phyloP scores from a whole-genome alignment of 92 coral and sea anemone species.

The Zoanthus gigantus region DNA sequence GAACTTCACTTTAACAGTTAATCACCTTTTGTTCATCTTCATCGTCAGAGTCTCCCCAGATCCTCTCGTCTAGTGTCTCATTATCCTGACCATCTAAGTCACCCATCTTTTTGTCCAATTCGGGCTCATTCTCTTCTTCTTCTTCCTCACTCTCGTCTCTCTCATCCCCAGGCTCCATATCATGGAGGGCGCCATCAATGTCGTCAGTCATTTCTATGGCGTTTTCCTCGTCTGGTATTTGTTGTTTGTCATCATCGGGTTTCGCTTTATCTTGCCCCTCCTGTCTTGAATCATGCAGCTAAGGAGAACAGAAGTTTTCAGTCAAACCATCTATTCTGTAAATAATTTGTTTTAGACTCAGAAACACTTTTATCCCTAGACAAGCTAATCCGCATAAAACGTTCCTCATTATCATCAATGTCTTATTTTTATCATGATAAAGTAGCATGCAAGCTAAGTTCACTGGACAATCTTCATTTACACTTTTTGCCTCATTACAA shows the following conservation, averaged over 20 bases:
- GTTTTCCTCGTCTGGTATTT: slow-evolving; percentile 91
- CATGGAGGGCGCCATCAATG: slow-evolving; percentile 91
- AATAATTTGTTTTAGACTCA: background rate
- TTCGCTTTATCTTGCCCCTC: slow-evolving; percentile 81
- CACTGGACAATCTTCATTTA: too few relatives aligned
- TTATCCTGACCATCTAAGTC: slow-evolving; percentile 89
- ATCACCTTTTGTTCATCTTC: slow-evolving; percentile 79
- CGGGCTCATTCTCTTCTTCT: slow-evolving; percentile 75
- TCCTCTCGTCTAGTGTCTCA: slow-evolving; percentile 88
- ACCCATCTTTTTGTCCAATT: slow-evolving; percentile 96
- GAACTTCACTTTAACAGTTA: too few relatives aligned
- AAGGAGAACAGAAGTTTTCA: slow-evolving; percentile 14
- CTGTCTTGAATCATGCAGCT: slow-evolving; percentile 83
- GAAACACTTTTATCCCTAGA: background rate
- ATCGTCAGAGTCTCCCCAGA: slow-evolving; percentile 99
- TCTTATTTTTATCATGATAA: background rate
- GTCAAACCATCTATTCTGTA: background rate
- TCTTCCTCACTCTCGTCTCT: slow-evolving; percentile 65
- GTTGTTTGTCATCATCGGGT: slow-evolving; percentile 72
- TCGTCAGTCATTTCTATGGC: slow-evolving; percentile 98
- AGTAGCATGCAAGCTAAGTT: background rate
- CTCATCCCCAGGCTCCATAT: slow-evolving; percentile 77
- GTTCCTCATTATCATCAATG: background rate
- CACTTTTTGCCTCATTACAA: too few relatives aligned
- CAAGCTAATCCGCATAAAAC: background rate